Base-by-base conservation (phyloP, 1,140 invertebrate genomes). In the Drosophila pachea region DNA sequence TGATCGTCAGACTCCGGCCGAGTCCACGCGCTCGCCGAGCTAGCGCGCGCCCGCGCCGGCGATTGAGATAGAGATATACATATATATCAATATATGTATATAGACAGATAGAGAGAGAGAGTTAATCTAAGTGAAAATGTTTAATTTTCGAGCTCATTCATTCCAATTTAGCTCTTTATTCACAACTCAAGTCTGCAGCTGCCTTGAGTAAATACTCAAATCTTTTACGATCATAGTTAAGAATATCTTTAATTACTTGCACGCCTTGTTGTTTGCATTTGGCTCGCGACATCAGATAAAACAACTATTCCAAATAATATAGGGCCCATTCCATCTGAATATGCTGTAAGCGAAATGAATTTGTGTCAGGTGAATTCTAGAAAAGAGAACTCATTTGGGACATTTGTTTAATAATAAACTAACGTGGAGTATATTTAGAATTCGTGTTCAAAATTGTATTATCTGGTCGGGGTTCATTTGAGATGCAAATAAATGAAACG, bases 401-500 rank as follows among this genome's bases (percentile, higher is more conserved):
- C 22, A 22, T 22, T 22, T 22, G 22, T 3, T 22, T 22, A 22
- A 22, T 22, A 2, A 1, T 8, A 43, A 0, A 11, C 8, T 11
- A 7, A 11, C 31, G n/a, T 6, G 4, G 12, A 56, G 53, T 36
- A 58, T 33, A 40, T 50, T 9, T 32, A 31, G 9, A 6, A 6
- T 50, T 50, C 54, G 63, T 16, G n/a, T 11, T 36, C 9, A 22
- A 32, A 31, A 58, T 60, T 61, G n/a, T 29, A 35, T 14, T 11
- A 31, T 31, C 12, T 29, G 12, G 32, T 5, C 36, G 14, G 42
- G 1, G 40, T 16, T 33, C 40, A 14, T 43, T 42, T 11, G 9
- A 40, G 59, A 53, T 70, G 68, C 62, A 66, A 59, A 65, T 58
- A 35, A 66, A 52, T 52, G 16, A 53, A 58, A 33, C 54, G 48